Base-by-base conservation (phyloP, 1,140 invertebrate species). In the Antheraea mylitta region DNA sequence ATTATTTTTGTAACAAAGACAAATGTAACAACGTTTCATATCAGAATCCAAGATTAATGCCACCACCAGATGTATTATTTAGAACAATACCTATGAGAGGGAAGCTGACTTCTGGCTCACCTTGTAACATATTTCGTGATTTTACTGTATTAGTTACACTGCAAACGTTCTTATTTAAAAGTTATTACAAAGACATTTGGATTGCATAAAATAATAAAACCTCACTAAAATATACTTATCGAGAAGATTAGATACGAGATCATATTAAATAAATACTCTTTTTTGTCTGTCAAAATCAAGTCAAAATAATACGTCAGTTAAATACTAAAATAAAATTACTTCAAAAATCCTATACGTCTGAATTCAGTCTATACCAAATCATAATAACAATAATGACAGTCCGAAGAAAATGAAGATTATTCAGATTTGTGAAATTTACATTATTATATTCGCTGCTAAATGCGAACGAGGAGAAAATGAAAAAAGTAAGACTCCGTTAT, bases 1-100 rank as follows among this genome's bases (percentile, higher is more conserved):
- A 74, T 74, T 71, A 68, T 65, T 83, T 83, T 69, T 89, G 86
- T 65, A 80, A 86, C 36, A 67, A 64, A 58, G 58, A 69, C 0
- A 30, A 69, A 5, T 89, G 85, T 67, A 89, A 89, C 48, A 73
- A 67, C 8, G 62, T 70, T 5, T 18, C 63, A 61, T 82, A 72
- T 70, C 18, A 69, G 2, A 71, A 75, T 66, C 69, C 69, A 13
- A 64, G 71, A 63, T 13, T 61, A 67, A 69, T 37, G 36, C 48
- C 19, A 66, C 10, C 37, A 7, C 9, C 22, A 16, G 61, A 63
- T 30, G 7, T 63, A 63, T 37, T 63, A 36, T 37, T 36, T 11
- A 37, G 61, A 63, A 11, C 37, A 13, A 37, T 11, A 8, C 61
- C 30, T 37, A 37, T 63, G 30, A n/a, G 22, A 63, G 36, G 61